phyloP scores from a whole-genome alignment of 1,140 invertebrate species.

The Tribolium madens region DNA sequence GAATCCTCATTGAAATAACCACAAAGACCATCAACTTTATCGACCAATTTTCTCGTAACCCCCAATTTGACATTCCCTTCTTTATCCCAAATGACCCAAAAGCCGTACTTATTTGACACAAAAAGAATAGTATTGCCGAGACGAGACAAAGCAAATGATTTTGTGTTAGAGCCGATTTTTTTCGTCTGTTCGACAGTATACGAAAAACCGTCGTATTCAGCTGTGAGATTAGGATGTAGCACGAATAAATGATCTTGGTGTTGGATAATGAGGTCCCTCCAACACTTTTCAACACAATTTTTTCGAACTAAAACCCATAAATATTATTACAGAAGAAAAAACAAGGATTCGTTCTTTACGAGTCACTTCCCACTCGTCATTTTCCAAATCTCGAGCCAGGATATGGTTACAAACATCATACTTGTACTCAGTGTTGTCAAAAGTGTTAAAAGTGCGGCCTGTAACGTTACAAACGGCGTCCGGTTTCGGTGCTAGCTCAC shows the following conservation, averaged over 20 bases:
- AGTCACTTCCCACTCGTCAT: constrained; percentile 75
- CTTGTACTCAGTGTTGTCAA: constrained; percentile 81
- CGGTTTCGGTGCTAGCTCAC: constrained; percentile 71
- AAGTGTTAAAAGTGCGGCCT: constrained; percentile 81
- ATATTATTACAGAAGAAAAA: background rate
- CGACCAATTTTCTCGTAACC: constrained; percentile 72
- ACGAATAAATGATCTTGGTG: constrained; percentile 71
- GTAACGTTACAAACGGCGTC: constrained; percentile 79
- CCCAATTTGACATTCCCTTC: constrained; percentile 79
- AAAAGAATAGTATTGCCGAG: constrained; percentile 78
- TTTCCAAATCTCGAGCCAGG: constrained; percentile 75
- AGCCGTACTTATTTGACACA: constrained; percentile 77
- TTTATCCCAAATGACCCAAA: constrained; percentile 78
- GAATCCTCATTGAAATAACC: constrained; percentile 78
- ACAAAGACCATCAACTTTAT: constrained; percentile 81
- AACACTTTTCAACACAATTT: constrained; percentile 71
- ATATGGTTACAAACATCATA: constrained; percentile 86
- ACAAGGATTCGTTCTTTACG: constrained; percentile 66
- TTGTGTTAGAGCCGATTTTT: constrained; percentile 73
- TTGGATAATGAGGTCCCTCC: constrained; percentile 70
- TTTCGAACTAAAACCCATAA: constrained; percentile 71
- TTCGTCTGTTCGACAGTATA: constrained; percentile 78
- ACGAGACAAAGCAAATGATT: constrained; percentile 75
- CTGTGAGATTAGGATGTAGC: constrained; percentile 74
- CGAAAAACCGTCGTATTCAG: constrained; percentile 74